phyloP scores from a whole-genome alignment of 2,888 invertebrate genomes.

The Drosophila paucipuncta region DNA sequence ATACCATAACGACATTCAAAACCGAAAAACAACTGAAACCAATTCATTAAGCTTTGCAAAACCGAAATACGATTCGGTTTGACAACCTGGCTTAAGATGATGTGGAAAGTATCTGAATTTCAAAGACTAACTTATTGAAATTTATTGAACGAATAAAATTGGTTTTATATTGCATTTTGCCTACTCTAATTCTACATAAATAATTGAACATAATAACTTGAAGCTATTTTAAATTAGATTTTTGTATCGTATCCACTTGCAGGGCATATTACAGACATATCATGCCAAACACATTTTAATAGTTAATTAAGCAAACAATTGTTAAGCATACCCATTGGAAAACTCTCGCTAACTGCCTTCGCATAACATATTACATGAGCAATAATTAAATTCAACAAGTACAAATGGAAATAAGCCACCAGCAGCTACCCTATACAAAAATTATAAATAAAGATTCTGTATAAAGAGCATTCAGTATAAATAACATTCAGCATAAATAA shows the following conservation, averaged over 20 bases:
- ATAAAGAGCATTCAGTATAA: no score
- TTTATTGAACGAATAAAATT: not conserved
- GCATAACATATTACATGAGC: constrained; percentile 19
- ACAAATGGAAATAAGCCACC: not conserved
- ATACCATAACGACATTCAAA: not conserved
- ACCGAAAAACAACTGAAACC: not conserved
- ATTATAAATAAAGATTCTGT: not conserved
- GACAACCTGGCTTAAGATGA: not conserved
- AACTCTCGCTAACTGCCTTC: constrained; percentile 22
- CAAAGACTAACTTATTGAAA: not conserved
- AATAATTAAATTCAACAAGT: constrained; percentile 20
- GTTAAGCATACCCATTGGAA: constrained; percentile 25
- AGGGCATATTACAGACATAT: not conserved
- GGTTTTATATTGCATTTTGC: not conserved
- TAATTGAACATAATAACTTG: not conserved
- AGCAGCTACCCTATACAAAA: constrained; percentile 2
- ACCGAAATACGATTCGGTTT: not conserved
- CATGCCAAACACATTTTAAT: constrained; percentile 33
- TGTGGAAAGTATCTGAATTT: not conserved
- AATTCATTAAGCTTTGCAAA: not conserved
- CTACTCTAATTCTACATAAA: not conserved
- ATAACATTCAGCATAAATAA: not conserved
- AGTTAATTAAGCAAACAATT: constrained; percentile 44
- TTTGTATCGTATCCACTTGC: not conserved
- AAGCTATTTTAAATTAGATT: constrained; percentile 4